Evolutionary conservation across 2,113 vertebrate genomes (phyloP).

Genomic region (Nanorana parkeri): DNA sequence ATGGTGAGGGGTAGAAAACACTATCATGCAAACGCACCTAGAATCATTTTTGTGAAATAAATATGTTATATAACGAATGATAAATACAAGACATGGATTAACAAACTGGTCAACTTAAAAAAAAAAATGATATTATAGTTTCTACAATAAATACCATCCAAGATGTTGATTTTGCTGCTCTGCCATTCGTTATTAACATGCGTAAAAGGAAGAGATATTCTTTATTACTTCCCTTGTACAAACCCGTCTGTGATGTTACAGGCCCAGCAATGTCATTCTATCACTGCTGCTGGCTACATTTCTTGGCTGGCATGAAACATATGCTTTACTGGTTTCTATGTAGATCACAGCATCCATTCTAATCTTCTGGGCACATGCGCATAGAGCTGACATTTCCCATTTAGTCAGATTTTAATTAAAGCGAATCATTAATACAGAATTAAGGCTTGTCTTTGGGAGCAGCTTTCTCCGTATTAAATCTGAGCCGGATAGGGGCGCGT

Average conservation of each 20-base stretch:
- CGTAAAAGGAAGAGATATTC: no score
- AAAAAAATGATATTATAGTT: no score
- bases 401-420: conserved; percentile 56
- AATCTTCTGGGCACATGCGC: conserved; percentile 36
- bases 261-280: background rate
- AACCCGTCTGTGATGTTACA: background rate
- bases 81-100: no score
- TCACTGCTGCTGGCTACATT: background rate
- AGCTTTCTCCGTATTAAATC: conserved; percentile 35
- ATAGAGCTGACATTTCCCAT: conserved; percentile 49
- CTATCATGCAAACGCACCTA: no score
- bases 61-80: no score
- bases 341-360: conserved; percentile 27
- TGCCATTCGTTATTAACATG: no score
- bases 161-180: no score
- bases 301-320: background rate
- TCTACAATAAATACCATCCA: no score
- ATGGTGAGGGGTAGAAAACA: no score
- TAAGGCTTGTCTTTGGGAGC: conserved; percentile 13
- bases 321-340: background rate
- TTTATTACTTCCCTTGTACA: background rate
- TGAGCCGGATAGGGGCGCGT: conserved; percentile 11
- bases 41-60: no score
- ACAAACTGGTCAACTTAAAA: no score
- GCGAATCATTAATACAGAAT: conserved; percentile 55